A percentile compares a stretch with the other conserved stretches of the same genome.
Conservation (phyloP, 2,113 vertebrate species). For the Elanoides forficatus region DNA sequence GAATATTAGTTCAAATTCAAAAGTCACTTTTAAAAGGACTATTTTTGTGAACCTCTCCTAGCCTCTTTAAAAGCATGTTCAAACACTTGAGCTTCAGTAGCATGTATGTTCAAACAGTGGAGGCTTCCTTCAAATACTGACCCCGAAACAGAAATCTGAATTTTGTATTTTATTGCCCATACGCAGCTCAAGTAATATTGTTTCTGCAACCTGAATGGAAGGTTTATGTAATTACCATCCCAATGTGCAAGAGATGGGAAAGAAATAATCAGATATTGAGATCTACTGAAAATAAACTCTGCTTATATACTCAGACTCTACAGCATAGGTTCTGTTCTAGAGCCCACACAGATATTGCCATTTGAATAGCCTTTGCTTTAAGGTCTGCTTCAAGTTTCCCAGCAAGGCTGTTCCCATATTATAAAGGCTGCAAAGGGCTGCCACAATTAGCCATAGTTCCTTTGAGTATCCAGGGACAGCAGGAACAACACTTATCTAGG, state of each 20-base stretch:
- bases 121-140: not conserved
- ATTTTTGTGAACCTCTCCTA: not conserved
- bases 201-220: not conserved
- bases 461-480: not conserved
- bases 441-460: not conserved
- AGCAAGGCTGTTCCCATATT: not conserved
- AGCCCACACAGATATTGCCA: not conserved
- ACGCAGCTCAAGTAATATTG: not conserved
- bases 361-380: not conserved
- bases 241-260: not conserved
- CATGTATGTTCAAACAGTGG: rapidly evolving
- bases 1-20: not conserved
- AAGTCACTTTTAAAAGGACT: not conserved
- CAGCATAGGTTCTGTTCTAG: not conserved
- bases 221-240: not conserved
- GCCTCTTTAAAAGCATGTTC: not conserved
- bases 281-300: not conserved
- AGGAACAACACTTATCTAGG: not conserved
- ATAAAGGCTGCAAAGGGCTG: not conserved
- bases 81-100: not conserved
- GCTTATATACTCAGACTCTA: not conserved
- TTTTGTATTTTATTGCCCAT: not conserved
- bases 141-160: not conserved
- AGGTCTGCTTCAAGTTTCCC: not conserved
- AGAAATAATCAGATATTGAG: not conserved